Conservation (phyloP, 2,888 invertebrate species). For the Tetropium fuscum region DNA sequence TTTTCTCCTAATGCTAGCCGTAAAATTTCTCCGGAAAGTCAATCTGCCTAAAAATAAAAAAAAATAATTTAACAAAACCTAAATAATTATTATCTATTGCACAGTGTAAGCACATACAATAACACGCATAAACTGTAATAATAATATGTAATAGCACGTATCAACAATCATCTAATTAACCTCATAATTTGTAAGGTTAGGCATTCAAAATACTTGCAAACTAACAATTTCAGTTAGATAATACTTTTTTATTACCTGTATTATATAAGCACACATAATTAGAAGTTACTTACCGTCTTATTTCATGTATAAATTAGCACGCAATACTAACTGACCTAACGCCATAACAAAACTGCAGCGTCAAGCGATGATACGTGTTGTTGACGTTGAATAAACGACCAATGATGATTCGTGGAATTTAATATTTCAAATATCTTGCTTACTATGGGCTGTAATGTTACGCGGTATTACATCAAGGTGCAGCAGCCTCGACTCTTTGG, state of each 20-base stretch:
- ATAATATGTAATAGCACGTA: background rate
- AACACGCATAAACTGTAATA: background rate
- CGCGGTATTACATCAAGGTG: background rate
- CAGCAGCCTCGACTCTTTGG: background rate
- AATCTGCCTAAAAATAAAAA: background rate
- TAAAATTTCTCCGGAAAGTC: too few relatives aligned
- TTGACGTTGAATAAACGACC: background rate
- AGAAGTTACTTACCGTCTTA: too few relatives aligned
- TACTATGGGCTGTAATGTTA: background rate
- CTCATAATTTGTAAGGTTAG: background rate
- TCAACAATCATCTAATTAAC: slow-evolving; percentile 1
- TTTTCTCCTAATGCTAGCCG: background rate
- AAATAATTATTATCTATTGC: too few relatives aligned
- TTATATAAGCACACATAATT: too few relatives aligned
- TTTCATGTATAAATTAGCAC: too few relatives aligned
- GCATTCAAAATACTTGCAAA: background rate
- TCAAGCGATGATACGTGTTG: background rate
- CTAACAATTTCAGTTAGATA: background rate
- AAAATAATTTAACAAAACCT: background rate
- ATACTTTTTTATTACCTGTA: too few relatives aligned
- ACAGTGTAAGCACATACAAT: background rate
- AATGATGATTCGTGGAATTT: too few relatives aligned
- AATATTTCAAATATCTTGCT: background rate
- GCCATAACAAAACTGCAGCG: background rate
- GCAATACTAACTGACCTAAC: too few relatives aligned